Base-by-base conservation (phyloP, 1,140 invertebrate species). In the Cherax quadricarinatus region DNA sequence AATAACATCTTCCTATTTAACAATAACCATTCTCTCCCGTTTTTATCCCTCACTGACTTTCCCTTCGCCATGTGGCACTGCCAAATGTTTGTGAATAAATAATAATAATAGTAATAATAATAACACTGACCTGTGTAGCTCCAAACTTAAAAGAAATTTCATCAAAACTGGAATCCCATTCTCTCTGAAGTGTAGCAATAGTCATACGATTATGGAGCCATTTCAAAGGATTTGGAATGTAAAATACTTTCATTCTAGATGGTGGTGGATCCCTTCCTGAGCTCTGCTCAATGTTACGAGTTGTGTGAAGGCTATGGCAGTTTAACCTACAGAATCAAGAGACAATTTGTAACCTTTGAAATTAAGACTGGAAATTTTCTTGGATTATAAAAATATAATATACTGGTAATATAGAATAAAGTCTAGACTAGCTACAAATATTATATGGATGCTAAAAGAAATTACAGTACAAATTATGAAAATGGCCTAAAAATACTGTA, bases 171-270 rank as follows among this genome's bases (percentile, higher is more conserved):
- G 90, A 60, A 62, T 91, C 90, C 84, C 84, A 91, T 7, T 91
- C 84, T 87, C 73, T 82, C 24, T 91, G 78, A 41, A 91, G 79
- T n/a, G 75, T 41, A 10, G 84, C 90, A 24, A 91, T 70, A 53
- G 86, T 84, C 60, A 87, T 73, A 4, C 60, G 90, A 57, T 91
- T 91, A 62, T 91, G 84, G 4, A 91, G 75, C 90, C 90, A 91
- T 60, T 82, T 91, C 1, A 91, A 86, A 18, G 90, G 90, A 53
- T 91, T 91, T 21, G 90, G 90, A n/a, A 91, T 57, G n/a, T 81
- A 91, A n/a, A 85, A 86, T n/a, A 91, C 90, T 60, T 81, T 86
- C 78, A 91, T 82, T 87, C 70, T 75, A 9, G 70, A 7, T 75
- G n/a, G 70, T 75, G 70, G 70, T 30, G 70, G 70, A 7, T 75